A percentile compares a stretch with the other conserved stretches of the same genome.
These are phyloP conservation scores for Oscheius sp. DNA, from an alignment of 2,888 invertebrate genomes.

Conservation along the genomic window DNA sequence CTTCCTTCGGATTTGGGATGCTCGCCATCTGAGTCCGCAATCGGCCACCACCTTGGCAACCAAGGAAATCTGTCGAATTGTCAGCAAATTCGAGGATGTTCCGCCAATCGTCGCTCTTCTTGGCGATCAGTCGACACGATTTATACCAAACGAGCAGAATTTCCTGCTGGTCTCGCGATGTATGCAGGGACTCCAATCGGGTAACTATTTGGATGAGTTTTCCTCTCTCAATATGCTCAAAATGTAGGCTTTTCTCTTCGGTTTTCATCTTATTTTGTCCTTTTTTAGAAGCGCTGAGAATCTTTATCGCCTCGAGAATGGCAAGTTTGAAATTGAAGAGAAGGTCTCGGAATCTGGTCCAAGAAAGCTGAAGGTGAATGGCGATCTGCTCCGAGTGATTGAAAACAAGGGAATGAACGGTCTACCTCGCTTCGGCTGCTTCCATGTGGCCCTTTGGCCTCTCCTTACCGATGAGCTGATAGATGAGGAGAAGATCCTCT, in stretches of 20 bases:
- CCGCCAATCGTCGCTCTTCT: background rate
- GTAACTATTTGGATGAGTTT: conserved; percentile 30
- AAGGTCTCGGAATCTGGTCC: background rate
- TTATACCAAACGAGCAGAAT: background rate
- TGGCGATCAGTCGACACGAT: background rate
- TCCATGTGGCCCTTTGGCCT: background rate
- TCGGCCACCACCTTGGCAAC: background rate
- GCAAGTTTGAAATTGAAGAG: conserved; percentile 21
- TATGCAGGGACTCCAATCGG: background rate
- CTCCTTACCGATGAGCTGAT: background rate
- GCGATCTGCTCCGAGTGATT: background rate
- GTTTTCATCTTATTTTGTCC: background rate
- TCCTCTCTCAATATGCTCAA: conserved; percentile 28
- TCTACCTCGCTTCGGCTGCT: background rate
- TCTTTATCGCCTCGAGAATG: conserved; percentile 30
- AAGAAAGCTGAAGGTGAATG: background rate
- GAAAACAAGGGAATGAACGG: background rate
- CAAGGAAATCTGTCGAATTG: background rate
- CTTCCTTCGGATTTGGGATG: conserved; percentile 5
- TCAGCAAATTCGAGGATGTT: background rate
- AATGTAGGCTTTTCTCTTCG: conserved; percentile 29
- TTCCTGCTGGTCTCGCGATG: background rate
- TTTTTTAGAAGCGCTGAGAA: conserved; percentile 1
- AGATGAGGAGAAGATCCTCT: conserved; percentile 34
- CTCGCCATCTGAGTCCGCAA: background rate